These are phyloP conservation scores for Sycobia sp. DNA, from an alignment of 1,140 invertebrate genomes.

Conservation along the genomic window DNA sequence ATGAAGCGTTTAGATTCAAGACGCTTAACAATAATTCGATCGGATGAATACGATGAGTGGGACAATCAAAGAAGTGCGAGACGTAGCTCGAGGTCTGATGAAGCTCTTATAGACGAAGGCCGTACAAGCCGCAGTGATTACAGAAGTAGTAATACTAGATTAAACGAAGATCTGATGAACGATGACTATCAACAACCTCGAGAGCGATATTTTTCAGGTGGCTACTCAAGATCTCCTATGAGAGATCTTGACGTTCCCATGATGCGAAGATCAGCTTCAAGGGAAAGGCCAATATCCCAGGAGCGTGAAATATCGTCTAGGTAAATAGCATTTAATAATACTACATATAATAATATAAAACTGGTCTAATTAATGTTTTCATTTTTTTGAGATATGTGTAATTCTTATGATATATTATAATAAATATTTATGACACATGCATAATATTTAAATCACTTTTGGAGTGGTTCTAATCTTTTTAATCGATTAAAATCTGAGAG, in stretches of 20 bases:
- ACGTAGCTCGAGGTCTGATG: slow-evolving; percentile 27
- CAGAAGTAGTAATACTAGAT: slow-evolving; percentile 22
- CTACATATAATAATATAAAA: too few relatives aligned
- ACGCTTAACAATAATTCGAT: slow-evolving; percentile 41
- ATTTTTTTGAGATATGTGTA: too few relatives aligned
- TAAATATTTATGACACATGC: background rate
- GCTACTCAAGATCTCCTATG: slow-evolving; percentile 35
- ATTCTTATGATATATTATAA: too few relatives aligned
- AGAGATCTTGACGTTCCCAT: slow-evolving; percentile 4
- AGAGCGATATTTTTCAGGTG: slow-evolving; percentile 38
- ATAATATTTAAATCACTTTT: background rate
- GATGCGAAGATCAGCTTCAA: slow-evolving; percentile 12
- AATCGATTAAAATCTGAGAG: too few relatives aligned
- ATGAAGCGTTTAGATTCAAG: slow-evolving; percentile 35
- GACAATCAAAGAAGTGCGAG: slow-evolving; percentile 18
- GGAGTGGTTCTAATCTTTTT: too few relatives aligned
- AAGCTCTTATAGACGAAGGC: slow-evolving; percentile 27
- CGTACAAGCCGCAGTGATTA: slow-evolving; percentile 36
- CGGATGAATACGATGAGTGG: slow-evolving; percentile 40
- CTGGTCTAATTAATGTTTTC: too few relatives aligned
- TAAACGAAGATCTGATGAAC: slow-evolving; percentile 12
- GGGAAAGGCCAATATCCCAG: slow-evolving; percentile 9
- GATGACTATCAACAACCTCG: slow-evolving; percentile 38
- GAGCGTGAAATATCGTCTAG: slow-evolving; percentile 14
- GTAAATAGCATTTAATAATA: background rate